Evolutionary conservation across 2,888 invertebrate species (phyloP).

Genomic region (Peribatodes rhomboidaria): DNA sequence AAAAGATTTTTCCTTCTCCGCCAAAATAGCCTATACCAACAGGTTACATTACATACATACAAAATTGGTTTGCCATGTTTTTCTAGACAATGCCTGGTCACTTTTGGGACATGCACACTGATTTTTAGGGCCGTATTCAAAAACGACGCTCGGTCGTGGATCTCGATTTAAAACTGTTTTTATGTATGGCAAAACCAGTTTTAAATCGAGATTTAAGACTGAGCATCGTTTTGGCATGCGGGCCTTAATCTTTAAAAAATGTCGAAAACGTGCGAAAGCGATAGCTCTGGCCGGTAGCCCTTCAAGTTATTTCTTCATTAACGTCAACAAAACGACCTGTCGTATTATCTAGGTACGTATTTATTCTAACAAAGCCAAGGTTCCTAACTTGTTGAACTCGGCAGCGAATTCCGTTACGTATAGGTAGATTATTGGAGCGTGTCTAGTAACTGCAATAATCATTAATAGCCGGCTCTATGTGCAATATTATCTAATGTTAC

Average conservation of each 20-base stretch:
- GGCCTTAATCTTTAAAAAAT: background rate
- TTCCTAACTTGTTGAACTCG: conserved; percentile 23
- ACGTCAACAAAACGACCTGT: conserved; percentile 18
- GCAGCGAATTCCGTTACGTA: conserved; percentile 24
- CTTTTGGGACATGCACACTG: too few relatives aligned
- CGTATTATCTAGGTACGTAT: conserved; percentile 4
- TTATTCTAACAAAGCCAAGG: conserved; percentile 28
- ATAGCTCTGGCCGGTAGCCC: background rate
- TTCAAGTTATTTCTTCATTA: conserved; percentile 12
- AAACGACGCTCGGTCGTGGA: too few relatives aligned
- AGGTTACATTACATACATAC: too few relatives aligned
- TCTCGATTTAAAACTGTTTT: too few relatives aligned
- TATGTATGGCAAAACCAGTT: too few relatives aligned
- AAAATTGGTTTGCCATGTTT: too few relatives aligned
- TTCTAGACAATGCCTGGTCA: too few relatives aligned
- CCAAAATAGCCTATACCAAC: too few relatives aligned
- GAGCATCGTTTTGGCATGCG: too few relatives aligned
- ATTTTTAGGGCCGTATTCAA: too few relatives aligned
- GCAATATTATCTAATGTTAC: conserved; percentile 27
- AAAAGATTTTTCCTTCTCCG: too few relatives aligned
- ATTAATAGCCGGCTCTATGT: conserved; percentile 18
- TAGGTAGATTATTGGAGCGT: conserved; percentile 31
- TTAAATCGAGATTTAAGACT: too few relatives aligned
- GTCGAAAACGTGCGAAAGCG: background rate
- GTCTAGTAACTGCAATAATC: conserved; percentile 25